Evolutionary conservation across 2,797 vertebrate genomes (phyloP).

Genomic region (Manis javanica): DNA sequence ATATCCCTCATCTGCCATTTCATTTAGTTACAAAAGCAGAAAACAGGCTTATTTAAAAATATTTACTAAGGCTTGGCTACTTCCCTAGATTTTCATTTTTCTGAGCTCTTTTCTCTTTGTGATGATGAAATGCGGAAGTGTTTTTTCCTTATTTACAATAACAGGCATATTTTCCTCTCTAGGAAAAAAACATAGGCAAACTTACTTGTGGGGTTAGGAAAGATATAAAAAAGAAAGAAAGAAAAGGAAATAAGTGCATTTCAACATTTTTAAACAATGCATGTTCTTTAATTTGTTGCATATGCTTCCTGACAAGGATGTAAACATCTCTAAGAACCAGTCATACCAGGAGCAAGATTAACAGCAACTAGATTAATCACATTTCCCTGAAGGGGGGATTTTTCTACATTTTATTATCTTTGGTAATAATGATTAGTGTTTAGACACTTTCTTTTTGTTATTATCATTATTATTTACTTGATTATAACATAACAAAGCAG

Average conservation of each 20-base stretch:
- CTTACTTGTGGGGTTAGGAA: background rate
- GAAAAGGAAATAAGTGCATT: background rate
- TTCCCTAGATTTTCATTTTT: conserved; percentile 37
- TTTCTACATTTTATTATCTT: background rate
- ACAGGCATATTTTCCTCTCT: background rate
- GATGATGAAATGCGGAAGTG: background rate
- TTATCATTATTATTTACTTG: background rate
- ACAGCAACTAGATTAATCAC: no score
- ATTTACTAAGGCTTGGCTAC: background rate
- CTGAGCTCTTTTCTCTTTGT: conserved; percentile 30
- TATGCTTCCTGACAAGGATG: background rate
- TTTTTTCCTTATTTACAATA: background rate
- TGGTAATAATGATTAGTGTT: background rate
- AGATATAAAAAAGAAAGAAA: background rate
- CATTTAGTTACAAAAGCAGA: conserved; percentile 36
- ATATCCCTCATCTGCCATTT: conserved; percentile 52
- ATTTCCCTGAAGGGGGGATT: background rate
- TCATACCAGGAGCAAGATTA: background rate
- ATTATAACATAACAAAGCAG: background rate
- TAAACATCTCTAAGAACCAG: background rate
- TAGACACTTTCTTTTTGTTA: background rate
- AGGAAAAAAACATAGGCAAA: background rate
- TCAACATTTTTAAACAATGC: background rate
- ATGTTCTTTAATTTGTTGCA: background rate
- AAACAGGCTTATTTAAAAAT: conserved; percentile 57